Percentiles rank a stretch among this genome's conserved stretches.
These are phyloP conservation scores for Drosophila sp. DNA, from an alignment of 1,140 invertebrate genomes.

Conservation along the genomic window DNA sequence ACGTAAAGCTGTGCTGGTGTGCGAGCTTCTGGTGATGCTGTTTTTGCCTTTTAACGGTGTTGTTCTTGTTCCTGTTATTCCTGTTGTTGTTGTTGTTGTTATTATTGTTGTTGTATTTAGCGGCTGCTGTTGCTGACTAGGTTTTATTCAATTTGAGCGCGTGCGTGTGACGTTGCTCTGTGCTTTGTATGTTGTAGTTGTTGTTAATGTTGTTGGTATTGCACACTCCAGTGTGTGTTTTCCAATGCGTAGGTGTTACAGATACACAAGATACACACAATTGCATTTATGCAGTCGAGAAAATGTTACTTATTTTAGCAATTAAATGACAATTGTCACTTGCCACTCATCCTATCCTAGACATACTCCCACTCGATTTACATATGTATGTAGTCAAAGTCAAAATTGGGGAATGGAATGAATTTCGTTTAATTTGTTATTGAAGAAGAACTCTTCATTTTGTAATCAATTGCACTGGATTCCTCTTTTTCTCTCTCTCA, in stretches of 20 bases:
- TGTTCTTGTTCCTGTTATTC: constrained; percentile 14
- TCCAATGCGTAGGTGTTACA: constrained; percentile 54
- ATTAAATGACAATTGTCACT: not conserved
- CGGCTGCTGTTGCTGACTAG: constrained; percentile 37
- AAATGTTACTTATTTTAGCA: not conserved
- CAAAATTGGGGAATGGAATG: too few species aligned
- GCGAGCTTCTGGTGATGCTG: constrained; percentile 26
- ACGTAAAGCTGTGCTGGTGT: constrained; percentile 25
- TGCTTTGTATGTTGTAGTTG: not conserved
- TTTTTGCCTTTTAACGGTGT: not conserved
- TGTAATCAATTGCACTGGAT: not conserved
- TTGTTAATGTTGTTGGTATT: not conserved
- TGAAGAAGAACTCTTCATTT: too few species aligned
- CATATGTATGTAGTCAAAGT: too few species aligned
- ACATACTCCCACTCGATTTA: too few species aligned
- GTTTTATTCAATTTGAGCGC: constrained; percentile 48
- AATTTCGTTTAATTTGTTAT: too few species aligned
- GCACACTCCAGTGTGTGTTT: constrained; percentile 52
- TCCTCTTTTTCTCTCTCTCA: not conserved
- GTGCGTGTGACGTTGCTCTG: constrained; percentile 54
- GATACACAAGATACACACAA: constrained; percentile 34
- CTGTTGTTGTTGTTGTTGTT: constrained; percentile 25
- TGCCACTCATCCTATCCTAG: not conserved
- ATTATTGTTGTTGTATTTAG: constrained; percentile 10
- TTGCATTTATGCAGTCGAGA: constrained; percentile 11